A percentile compares a stretch with the other conserved stretches of the same genome.
Evolutionary conservation across 2,888 invertebrate species (phyloP).

Genomic region (Amphimallon solstitiale): DNA sequence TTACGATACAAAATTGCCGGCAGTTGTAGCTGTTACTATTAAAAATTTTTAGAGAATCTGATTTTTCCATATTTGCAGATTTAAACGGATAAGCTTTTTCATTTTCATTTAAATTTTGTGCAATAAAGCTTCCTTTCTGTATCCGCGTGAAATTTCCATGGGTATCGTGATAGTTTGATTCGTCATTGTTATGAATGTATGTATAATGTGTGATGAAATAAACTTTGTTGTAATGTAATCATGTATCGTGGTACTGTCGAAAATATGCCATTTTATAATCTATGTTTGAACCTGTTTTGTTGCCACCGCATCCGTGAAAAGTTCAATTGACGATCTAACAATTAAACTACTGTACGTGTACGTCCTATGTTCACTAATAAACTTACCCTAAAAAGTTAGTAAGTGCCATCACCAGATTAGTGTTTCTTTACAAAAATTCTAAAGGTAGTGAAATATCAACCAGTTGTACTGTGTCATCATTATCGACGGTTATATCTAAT

Average conservation of each 20-base stretch:
- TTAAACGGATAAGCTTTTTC: too few species aligned
- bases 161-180: too few species aligned
- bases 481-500: conserved; percentile 32
- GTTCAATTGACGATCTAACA: conserved; percentile 43
- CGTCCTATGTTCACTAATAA: conserved; percentile 48
- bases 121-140: too few species aligned
- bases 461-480: conserved; percentile 45
- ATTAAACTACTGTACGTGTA: conserved; percentile 45
- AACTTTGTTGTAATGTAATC: not conserved
- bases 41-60: too few species aligned
- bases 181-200: not conserved
- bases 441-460: conserved; percentile 45
- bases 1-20: too few species aligned
- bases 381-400: conserved; percentile 59
- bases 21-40: too few species aligned
- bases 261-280: conserved; percentile 59
- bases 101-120: too few species aligned
- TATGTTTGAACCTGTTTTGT: conserved; percentile 59
- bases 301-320: conserved; percentile 64
- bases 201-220: conserved; percentile 8
- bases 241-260: conserved; percentile 14
- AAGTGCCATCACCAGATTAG: conserved; percentile 64
- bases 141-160: too few species aligned
- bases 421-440: conserved; percentile 59
- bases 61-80: too few species aligned